phyloP scores from a whole-genome alignment of 2,113 vertebrate genomes.

The Anhinga rufa region DNA sequence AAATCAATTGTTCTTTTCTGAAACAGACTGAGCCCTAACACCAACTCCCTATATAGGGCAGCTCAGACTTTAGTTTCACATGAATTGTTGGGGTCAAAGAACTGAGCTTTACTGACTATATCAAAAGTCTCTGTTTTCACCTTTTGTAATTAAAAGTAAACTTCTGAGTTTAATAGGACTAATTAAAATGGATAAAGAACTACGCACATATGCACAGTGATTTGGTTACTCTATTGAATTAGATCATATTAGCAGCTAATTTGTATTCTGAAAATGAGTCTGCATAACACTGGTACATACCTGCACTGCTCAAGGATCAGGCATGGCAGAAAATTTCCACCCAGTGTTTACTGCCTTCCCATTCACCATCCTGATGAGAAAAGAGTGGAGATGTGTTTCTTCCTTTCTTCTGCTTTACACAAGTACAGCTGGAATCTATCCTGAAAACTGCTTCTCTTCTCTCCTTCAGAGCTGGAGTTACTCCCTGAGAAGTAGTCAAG shows the following conservation, averaged over 20 bases:
- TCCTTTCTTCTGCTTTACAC: neutral
- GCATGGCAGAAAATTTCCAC: neutral
- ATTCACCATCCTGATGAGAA: neutral
- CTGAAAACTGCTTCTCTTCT: neutral
- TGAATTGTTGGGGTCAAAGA: neutral
- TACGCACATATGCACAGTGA: neutral
- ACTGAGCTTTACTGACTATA: neutral
- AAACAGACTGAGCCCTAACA: neutral
- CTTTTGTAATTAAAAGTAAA: neutral
- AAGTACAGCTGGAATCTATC: neutral
- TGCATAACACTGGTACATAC: neutral
- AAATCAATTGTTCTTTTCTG: neutral
- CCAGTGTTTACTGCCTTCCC: neutral
- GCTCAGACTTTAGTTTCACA: rapidly evolving
- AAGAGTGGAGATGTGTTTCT: neutral
- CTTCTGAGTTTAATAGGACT: slow-evolving; percentile 12
- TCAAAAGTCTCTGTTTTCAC: neutral
- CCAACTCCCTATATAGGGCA: neutral
- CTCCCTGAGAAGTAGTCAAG: neutral
- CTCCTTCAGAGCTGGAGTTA: neutral
- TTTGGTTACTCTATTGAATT: neutral
- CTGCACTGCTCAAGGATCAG: neutral
- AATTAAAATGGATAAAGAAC: neutral
- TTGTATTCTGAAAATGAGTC: neutral
- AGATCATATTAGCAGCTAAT: neutral